phyloP scores from a whole-genome alignment of 2,797 vertebrate genomes.

The Erpetoichthys calabaricus region DNA sequence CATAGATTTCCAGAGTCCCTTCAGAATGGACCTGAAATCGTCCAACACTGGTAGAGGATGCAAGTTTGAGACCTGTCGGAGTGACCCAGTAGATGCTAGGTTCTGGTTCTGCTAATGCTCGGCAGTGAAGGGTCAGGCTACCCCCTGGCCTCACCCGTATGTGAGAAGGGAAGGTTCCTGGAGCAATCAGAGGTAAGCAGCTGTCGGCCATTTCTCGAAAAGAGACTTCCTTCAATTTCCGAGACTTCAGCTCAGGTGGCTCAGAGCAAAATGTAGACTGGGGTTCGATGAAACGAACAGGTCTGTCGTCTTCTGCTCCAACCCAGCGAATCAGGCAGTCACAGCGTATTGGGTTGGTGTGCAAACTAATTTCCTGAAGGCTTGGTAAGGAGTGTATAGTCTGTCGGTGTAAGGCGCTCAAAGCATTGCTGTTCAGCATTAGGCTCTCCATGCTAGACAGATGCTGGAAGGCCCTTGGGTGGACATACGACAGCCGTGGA shows the following conservation, averaged over 20 bases:
- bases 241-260: conserved; percentile 74
- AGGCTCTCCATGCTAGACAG: conserved; percentile 81
- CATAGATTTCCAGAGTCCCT: conserved; percentile 76
- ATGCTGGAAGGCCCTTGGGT: conserved; percentile 77
- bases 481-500: conserved; percentile 82
- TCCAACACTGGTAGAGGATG: conserved; percentile 29
- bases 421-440: conserved; percentile 93
- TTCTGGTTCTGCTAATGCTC: conserved; percentile 81
- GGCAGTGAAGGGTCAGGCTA: conserved; percentile 65
- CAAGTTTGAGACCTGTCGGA: conserved; percentile 60
- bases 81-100: conserved; percentile 89
- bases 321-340: conserved; percentile 94
- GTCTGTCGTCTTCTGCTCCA: conserved; percentile 47
- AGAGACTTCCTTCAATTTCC: conserved; percentile 71
- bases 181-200: conserved; percentile 82
- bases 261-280: conserved; percentile 84
- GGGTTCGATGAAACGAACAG: conserved; percentile 83
- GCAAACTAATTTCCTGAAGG: conserved; percentile 89
- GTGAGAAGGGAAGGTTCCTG: conserved; percentile 59
- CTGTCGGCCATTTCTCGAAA: conserved; percentile 81
- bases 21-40: conserved; percentile 62
- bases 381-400: conserved; percentile 74
- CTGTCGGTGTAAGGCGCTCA: conserved; percentile 80
- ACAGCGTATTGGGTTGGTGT: conserved; percentile 88
- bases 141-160: conserved; percentile 49